Evolutionary conservation across 2,113 vertebrate species (phyloP).

Genomic region (Leucosticte australis): DNA sequence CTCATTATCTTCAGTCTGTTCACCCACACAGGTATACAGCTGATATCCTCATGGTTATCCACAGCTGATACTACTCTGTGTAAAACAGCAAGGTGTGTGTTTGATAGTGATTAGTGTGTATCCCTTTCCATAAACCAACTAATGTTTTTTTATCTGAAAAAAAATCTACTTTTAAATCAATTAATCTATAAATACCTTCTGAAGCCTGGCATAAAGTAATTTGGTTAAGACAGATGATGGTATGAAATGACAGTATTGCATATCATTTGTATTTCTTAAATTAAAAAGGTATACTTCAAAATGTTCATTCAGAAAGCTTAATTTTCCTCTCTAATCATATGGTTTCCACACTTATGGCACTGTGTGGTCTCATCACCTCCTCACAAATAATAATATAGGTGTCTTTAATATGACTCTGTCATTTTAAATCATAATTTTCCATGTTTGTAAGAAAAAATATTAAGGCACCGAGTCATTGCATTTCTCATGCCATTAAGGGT

Average conservation of each 20-base stretch:
- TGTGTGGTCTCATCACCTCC: rapidly evolving
- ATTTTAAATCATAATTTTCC: background rate
- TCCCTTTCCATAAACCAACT: background rate
- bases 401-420: background rate
- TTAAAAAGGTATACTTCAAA: background rate
- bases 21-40: background rate
- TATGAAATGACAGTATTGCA: background rate
- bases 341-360: background rate
- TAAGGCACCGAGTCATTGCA: background rate
- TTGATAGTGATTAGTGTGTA: background rate
- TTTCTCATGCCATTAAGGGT: background rate
- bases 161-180: background rate
- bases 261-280: background rate
- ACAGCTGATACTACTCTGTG: background rate
- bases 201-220: background rate
- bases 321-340: background rate
- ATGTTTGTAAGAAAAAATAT: background rate
- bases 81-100: background rate
- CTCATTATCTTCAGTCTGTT: background rate
- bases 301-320: background rate
- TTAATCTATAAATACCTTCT: background rate
- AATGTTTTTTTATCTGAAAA: background rate
- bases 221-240: background rate
- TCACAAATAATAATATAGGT: background rate
- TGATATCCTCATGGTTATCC: background rate